Conservation (phyloP, 2,888 invertebrate species). For the Heterodera filipjevi region DNA sequence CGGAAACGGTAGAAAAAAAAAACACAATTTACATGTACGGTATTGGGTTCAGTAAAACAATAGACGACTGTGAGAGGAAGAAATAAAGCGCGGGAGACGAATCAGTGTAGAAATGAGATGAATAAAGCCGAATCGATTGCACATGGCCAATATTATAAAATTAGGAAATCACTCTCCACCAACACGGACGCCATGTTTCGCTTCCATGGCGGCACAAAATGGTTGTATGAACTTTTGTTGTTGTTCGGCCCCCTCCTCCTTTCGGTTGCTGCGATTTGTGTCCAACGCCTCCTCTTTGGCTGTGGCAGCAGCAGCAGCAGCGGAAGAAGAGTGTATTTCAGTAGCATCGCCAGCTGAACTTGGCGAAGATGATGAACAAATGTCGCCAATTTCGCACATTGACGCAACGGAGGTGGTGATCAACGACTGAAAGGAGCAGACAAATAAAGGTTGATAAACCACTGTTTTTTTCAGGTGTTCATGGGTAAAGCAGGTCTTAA, state of each 20-base stretch:
- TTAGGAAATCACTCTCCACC: too few species aligned
- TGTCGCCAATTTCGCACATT: conserved; percentile 30
- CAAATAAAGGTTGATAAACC: too few species aligned
- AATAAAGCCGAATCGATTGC: too few species aligned
- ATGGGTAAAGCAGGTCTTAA: too few species aligned
- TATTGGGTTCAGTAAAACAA: too few species aligned
- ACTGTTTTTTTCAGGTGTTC: too few species aligned
- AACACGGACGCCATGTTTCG: neutral
- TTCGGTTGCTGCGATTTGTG: neutral
- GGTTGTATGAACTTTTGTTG: neutral
- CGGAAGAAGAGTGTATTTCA: neutral
- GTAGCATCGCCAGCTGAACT: neutral
- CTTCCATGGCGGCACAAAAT: neutral
- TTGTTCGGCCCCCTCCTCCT: neutral
- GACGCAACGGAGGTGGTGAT: conserved; percentile 16
- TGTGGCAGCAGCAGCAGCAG: neutral
- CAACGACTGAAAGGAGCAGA: conserved; percentile 6
- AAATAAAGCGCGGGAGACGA: too few species aligned
- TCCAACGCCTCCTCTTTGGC: neutral
- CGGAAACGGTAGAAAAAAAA: too few species aligned
- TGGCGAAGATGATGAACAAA: neutral
- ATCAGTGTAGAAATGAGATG: too few species aligned
- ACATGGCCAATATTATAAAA: too few species aligned
- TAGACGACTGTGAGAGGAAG: too few species aligned
- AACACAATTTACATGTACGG: too few species aligned